Percentiles rank a stretch among this genome's conserved stretches.
Evolutionary conservation across 1,140 invertebrate genomes (phyloP).

Genomic region (Ectropis grisescens): DNA sequence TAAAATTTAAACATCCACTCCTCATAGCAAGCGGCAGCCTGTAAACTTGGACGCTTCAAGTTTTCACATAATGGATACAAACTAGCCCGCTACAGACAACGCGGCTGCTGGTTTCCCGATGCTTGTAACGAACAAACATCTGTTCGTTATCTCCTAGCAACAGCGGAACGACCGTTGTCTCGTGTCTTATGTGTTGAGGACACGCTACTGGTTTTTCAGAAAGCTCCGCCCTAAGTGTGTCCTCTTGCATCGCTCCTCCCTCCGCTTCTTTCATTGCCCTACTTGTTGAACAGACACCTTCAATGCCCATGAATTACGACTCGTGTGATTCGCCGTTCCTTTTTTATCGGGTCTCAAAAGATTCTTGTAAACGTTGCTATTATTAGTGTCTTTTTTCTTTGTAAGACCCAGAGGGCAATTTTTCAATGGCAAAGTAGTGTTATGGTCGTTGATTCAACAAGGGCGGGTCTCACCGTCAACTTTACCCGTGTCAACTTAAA

Average conservation of each 20-base stretch:
- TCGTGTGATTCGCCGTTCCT: slow-evolving; percentile 34
- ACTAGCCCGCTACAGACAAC: too few relatives aligned
- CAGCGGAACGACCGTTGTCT: slow-evolving; percentile 41
- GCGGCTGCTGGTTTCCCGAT: slow-evolving; percentile 9
- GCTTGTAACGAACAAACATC: slow-evolving; percentile 28
- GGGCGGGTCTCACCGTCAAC: slow-evolving; percentile 16
- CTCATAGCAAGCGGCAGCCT: slow-evolving; percentile 27
- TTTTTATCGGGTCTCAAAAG: too few relatives aligned
- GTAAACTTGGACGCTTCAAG: slow-evolving; percentile 28
- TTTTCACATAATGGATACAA: slow-evolving; percentile 19
- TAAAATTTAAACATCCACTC: slow-evolving; percentile 45
- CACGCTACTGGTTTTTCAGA: slow-evolving; percentile 49
- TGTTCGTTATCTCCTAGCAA: slow-evolving; percentile 38
- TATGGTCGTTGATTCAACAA: slow-evolving; percentile 29
- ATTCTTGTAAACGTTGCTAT: too few relatives aligned
- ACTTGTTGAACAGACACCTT: slow-evolving; percentile 39
- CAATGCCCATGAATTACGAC: slow-evolving; percentile 34
- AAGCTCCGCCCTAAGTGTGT: slow-evolving; percentile 48
- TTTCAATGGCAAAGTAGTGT: slow-evolving; percentile 23
- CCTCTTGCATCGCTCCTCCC: slow-evolving; percentile 52
- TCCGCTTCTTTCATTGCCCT: slow-evolving; percentile 41
- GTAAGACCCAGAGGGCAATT: slow-evolving; percentile 16
- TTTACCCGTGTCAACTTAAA: slow-evolving; percentile 40
- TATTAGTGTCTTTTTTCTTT: too few relatives aligned
- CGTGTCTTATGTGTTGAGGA: slow-evolving; percentile 19